These are phyloP conservation scores for Chymomyza amoena DNA, from an alignment of 2,888 invertebrate genomes.

Conservation along the genomic window DNA sequence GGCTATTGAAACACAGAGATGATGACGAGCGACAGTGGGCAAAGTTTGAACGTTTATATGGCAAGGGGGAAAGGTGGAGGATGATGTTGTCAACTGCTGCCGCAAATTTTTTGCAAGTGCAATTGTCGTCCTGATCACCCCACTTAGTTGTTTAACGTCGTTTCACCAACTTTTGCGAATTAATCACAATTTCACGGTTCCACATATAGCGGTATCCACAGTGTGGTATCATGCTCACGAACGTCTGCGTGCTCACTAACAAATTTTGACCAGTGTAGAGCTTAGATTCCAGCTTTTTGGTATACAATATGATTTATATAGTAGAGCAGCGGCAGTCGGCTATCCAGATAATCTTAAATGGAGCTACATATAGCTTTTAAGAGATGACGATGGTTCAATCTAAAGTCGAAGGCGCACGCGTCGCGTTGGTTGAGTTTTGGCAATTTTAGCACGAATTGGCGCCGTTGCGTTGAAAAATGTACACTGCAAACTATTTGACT, in stretches of 20 bases:
- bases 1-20: not conserved
- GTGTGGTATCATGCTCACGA: constrained; percentile 80
- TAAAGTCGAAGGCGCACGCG: constrained; percentile 56
- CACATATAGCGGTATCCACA: constrained; percentile 94
- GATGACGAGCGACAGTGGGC: not conserved
- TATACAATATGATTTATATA: not conserved
- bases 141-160: constrained; percentile 85
- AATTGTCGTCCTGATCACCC: constrained; percentile 8
- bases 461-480: constrained; percentile 45
- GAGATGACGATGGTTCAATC: not conserved
- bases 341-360: not conserved
- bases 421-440: constrained; percentile 37
- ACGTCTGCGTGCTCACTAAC: constrained; percentile 76
- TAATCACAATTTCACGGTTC: constrained; percentile 95
- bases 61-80: constrained; percentile 33
- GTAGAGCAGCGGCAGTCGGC: not conserved
- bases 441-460: constrained; percentile 31
- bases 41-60: not conserved
- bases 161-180: constrained; percentile 94
- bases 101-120: constrained; percentile 41
- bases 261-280: constrained; percentile 20
- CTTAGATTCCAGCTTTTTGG: constrained; percentile 12
- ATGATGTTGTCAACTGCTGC: constrained; percentile 55
- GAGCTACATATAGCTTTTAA: constrained; percentile 53
- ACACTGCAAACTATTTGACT: not conserved